Percentiles rank a stretch among this genome's conserved stretches.
phyloP scores from a whole-genome alignment of 2,797 vertebrate species.

The Pempheris klunzingeri region DNA sequence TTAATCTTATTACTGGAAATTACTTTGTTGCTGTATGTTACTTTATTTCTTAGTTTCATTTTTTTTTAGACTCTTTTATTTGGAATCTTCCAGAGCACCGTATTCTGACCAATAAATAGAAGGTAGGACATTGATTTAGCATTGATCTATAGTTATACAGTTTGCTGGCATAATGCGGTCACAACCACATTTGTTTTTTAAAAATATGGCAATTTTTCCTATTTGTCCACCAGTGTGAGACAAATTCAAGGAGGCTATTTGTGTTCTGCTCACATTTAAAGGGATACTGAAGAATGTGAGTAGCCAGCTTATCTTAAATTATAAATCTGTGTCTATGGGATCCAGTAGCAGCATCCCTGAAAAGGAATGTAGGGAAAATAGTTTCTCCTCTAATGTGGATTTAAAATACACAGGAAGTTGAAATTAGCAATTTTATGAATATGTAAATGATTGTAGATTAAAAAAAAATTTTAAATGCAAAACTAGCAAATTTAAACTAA shows the following conservation, averaged over 20 bases:
- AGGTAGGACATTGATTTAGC: not conserved
- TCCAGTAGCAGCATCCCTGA: not conserved
- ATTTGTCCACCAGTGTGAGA: not conserved
- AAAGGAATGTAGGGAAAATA: not conserved
- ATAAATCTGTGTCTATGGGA: not conserved
- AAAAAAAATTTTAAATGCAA: too few relatives aligned
- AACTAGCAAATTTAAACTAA: not conserved
- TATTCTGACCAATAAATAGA: slow-evolving; percentile 5
- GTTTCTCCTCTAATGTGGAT: not conserved
- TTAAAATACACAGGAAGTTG: slow-evolving; percentile 1
- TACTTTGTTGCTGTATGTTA: too few relatives aligned
- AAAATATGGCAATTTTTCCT: not conserved
- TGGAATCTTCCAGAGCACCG: not conserved
- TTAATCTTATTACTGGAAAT: too few relatives aligned
- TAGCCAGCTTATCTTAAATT: not conserved
- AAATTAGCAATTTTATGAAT: not conserved
- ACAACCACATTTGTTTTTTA: not conserved
- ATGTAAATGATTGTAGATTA: too few relatives aligned
- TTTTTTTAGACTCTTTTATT: not conserved
- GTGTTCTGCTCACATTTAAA: not conserved
- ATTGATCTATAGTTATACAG: not conserved
- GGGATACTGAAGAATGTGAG: not conserved
- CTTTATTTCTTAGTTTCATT: not conserved
- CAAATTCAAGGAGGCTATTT: not conserved
- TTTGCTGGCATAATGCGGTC: not conserved